These are phyloP conservation scores for Sarcophaga peregrina DNA, from an alignment of 1,140 invertebrate genomes.

Conservation along the genomic window DNA sequence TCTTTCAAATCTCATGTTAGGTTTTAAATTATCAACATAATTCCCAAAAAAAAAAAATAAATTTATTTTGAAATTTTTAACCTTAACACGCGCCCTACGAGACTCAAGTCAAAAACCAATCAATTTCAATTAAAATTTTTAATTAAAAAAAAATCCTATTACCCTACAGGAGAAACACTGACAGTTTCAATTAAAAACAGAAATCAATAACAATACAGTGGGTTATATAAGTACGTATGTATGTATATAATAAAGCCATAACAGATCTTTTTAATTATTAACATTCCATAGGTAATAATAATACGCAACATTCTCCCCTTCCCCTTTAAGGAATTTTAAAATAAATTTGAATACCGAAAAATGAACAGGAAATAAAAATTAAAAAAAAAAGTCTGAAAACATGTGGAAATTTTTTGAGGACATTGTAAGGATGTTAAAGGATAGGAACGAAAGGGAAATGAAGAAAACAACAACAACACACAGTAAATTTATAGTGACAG, in stretches of 20 bases:
- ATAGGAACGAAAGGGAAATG: not conserved
- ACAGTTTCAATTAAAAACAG: constrained; percentile 13
- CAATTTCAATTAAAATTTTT: not conserved
- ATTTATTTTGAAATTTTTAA: not conserved
- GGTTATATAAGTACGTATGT: not conserved
- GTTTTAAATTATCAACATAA: too few relatives aligned
- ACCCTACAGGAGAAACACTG: not conserved
- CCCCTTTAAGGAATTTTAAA: not conserved
- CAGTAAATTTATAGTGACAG: not conserved
- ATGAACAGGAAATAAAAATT: constrained; percentile 26
- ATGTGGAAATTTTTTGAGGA: not conserved
- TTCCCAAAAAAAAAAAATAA: not conserved
- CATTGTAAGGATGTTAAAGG: constrained; percentile 20
- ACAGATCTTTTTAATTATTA: not conserved
- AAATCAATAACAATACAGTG: not conserved
- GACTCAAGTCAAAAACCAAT: not conserved
- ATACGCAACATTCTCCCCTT: not conserved
- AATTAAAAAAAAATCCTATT: not conserved
- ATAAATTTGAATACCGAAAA: not conserved
- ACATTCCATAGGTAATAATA: not conserved
- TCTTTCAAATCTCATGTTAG: too few relatives aligned
- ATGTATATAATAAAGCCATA: not conserved
- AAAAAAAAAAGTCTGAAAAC: not conserved
- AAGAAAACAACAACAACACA: not conserved
- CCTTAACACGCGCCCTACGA: not conserved